Evolutionary conservation across 1,140 invertebrate genomes (phyloP).

Genomic region (Lucilia sericata): DNA sequence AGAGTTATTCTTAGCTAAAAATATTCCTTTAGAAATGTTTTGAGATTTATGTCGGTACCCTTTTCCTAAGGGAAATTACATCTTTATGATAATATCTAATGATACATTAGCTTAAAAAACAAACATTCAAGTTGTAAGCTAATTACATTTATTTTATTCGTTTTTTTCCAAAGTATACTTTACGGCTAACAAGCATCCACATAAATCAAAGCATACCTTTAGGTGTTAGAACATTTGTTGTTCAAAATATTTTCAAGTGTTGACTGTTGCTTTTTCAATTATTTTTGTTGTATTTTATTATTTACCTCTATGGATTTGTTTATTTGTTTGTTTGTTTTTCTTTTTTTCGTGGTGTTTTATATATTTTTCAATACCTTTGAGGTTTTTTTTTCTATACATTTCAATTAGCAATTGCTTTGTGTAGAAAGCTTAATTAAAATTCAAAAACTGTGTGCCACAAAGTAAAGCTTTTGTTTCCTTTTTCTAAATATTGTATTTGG

Average conservation of each 20-base stretch:
- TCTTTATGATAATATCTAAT: too few relatives aligned
- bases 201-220: conserved; percentile 16
- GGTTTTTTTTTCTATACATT: neutral
- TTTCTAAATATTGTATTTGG: too few relatives aligned
- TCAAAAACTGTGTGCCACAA: neutral
- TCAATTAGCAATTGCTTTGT: conserved; percentile 16
- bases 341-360: neutral
- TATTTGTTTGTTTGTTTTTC: neutral
- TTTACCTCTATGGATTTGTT: neutral
- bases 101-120: neutral
- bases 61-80: too few relatives aligned
- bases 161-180: neutral
- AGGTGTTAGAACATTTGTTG: neutral
- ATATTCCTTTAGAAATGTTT: too few relatives aligned
- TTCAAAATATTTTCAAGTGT: conserved; percentile 11
- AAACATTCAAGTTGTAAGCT: neutral
- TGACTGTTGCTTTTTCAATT: neutral
- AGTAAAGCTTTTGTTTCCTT: too few relatives aligned
- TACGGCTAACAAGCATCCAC: neutral
- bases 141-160: neutral
- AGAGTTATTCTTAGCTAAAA: too few relatives aligned
- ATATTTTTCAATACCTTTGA: conserved; percentile 1
- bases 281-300: neutral
- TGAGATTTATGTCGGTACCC: too few relatives aligned
- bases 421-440: conserved; percentile 2